Evolutionary conservation across 2,113 vertebrate genomes (phyloP).

Genomic region (Vidua macroura): DNA sequence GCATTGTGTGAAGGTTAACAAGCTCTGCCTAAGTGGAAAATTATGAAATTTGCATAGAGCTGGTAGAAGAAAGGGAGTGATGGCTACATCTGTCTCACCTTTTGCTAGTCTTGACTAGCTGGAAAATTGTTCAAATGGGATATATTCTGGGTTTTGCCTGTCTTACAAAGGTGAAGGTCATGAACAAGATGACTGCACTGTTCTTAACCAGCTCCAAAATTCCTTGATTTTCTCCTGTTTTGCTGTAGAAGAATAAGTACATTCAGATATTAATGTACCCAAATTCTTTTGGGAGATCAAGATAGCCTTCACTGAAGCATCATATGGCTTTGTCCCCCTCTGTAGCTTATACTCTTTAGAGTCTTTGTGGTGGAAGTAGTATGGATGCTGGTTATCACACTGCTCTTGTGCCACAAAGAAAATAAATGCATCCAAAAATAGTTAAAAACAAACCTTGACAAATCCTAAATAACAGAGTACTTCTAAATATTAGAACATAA

Average conservation of each 20-base stretch:
- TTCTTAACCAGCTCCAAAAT: not conserved
- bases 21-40: not conserved
- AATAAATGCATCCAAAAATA: not conserved
- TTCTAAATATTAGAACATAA: not conserved
- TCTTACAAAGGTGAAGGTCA: not conserved
- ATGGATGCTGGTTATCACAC: not conserved
- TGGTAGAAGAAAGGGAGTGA: not conserved
- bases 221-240: not conserved
- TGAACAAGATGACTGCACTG: not conserved
- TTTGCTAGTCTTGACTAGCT: not conserved
- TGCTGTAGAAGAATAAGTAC: not conserved
- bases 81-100: not conserved
- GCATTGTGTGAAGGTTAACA: not conserved
- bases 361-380: not conserved
- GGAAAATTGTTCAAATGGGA: not conserved
- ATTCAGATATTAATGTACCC: not conserved
- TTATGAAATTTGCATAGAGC: not conserved
- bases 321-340: not conserved
- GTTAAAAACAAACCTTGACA: not conserved
- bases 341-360: not conserved
- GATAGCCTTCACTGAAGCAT: not conserved
- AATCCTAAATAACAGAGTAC: not conserved
- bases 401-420: not conserved
- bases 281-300: not conserved
- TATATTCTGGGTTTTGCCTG: not conserved